Base-by-base conservation (phyloP, 2,113 vertebrate species). In the Lutjanus erythropterus region DNA sequence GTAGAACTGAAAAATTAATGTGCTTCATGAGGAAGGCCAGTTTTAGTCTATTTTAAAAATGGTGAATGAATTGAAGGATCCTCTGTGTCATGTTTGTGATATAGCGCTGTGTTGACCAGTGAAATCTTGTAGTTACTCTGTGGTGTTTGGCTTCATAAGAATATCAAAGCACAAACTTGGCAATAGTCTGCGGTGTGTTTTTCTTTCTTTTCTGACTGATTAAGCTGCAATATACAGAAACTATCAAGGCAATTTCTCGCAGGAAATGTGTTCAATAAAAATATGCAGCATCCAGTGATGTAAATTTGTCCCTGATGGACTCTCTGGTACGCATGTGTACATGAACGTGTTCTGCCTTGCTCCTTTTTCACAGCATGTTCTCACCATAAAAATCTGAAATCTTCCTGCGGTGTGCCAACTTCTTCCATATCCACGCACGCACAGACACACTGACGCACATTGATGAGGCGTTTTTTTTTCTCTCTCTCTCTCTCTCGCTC, bases 251-350 rank as follows among this genome's bases (percentile, higher is more conserved):
- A 60, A 78, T 87, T 81, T 78, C 74, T 80, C 14, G 25, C 80
- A 87, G 84, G 83, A 91, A 90, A 90, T 84, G 73, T 88, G 86
- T 84, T 87, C 66, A 89, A 91, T 91, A 91, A 92, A 92, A 89
- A 86, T 33, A 75, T 73, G 76, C 88, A 84, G 88, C 82, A 78
- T 76, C 81, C 83, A 62, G 76, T 81, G 79, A 88, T 78, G 76
- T 87, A 71, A 77, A 73, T 88, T 39, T 86, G 78, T 87, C 74
- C 68, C 81, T 64, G 86, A 85, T 75, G 69, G 78, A 71, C 74
- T 83, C 58, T 73, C 72, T 70, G 67, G 70, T 71, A 25, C 53
- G 71, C 84, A 71, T 71, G 74, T 82, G 77, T 75, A 66, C 78
- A 33, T 50, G 64, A 79, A 78, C 60, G 67, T 80, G 78, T 77